A percentile compares a stretch with the other conserved stretches of the same genome.
Conservation (phyloP, 2,797 vertebrate genomes). For the Enoplosus armatus region DNA sequence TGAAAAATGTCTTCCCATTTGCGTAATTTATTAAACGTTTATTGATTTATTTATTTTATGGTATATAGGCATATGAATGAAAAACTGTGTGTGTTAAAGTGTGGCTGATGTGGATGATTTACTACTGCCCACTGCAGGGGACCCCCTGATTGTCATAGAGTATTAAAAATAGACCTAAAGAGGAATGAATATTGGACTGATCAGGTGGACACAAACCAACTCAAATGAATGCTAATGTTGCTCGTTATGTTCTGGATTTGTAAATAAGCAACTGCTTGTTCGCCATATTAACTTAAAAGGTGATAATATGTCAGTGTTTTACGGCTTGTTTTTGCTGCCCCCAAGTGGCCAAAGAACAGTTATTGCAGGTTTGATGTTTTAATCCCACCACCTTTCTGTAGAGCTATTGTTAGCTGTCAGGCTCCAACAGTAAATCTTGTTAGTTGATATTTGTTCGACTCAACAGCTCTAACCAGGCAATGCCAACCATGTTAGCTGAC, state of each 20-base stretch:
- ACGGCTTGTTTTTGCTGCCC: background rate
- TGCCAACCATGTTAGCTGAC: background rate
- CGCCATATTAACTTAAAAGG: background rate
- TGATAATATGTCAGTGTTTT: background rate
- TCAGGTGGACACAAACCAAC: background rate
- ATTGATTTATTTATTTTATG: no score
- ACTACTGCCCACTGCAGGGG: background rate
- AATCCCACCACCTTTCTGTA: background rate
- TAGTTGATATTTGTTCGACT: background rate
- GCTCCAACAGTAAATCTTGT: background rate
- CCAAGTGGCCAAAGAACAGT: background rate
- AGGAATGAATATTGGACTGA: background rate
- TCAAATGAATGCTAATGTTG: no score
- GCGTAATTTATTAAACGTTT: background rate
- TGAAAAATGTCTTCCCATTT: no score
- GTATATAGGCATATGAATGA: background rate
- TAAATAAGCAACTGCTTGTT: background rate
- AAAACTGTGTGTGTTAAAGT: background rate
- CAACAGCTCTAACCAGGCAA: background rate
- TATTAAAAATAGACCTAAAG: background rate
- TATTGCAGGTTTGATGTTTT: background rate
- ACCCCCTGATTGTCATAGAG: background rate
- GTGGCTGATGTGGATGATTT: background rate
- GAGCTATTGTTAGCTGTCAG: background rate
- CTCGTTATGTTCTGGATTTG: background rate